phyloP scores from a whole-genome alignment of 2,113 vertebrate species.

The Origma solitaria region DNA sequence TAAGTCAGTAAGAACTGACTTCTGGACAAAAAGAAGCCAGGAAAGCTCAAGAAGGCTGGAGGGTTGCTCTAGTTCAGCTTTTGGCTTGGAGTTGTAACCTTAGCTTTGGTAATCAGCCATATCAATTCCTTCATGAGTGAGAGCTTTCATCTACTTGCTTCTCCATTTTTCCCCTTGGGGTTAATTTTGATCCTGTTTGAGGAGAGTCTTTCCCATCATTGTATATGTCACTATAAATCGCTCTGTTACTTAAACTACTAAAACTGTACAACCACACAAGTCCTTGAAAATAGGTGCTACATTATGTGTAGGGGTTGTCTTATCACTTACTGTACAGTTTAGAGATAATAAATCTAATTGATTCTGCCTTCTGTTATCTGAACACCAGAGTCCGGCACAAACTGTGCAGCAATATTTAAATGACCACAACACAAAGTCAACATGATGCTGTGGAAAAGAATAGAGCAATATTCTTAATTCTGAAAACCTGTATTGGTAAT shows the following conservation, averaged over 20 bases:
- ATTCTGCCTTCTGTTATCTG: conserved; percentile 74
- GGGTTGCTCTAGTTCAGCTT: background rate
- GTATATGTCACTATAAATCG: background rate
- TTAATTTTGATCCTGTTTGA: background rate
- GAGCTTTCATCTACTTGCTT: background rate
- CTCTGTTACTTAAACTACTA: background rate
- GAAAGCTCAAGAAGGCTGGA: background rate
- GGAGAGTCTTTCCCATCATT: background rate
- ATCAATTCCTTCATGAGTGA: background rate
- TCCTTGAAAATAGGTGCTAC: conserved; percentile 63
- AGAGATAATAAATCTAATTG: conserved; percentile 81
- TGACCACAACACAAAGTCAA: conserved; percentile 78
- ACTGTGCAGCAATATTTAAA: conserved; percentile 84
- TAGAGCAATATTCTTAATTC: conserved; percentile 81
- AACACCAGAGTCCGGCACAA: conserved; percentile 58
- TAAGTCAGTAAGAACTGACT: background rate
- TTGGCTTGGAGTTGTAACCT: background rate
- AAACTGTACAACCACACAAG: conserved; percentile 12
- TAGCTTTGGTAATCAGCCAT: background rate
- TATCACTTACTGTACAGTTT: conserved; percentile 46
- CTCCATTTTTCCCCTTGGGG: background rate
- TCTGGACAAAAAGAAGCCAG: background rate
- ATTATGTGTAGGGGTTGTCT: conserved; percentile 16
- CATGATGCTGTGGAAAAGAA: conserved; percentile 69
- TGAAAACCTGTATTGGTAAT: conserved; percentile 92